phyloP scores from a whole-genome alignment of 2,113 vertebrate genomes.

The Pelmatolapia mariae region DNA sequence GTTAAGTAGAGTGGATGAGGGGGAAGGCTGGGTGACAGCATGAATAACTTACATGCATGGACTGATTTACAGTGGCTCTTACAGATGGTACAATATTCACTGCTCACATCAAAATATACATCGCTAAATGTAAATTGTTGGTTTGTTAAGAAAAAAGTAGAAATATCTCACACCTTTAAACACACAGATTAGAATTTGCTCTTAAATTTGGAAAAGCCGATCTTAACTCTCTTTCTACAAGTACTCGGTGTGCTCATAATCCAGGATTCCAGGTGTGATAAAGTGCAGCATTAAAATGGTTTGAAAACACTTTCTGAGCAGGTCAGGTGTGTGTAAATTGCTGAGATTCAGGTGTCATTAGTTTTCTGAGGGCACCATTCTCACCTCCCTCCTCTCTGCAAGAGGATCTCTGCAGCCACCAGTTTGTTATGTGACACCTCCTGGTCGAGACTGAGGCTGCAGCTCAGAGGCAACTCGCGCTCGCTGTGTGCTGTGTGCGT shows the following conservation, averaged over 20 bases:
- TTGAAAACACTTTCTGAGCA: not conserved
- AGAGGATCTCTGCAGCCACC: not conserved
- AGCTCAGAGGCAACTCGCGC: not conserved
- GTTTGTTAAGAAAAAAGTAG: not conserved
- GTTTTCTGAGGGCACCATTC: not conserved
- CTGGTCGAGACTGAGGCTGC: constrained; percentile 51
- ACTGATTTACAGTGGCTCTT: constrained; percentile 43
- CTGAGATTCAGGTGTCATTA: not conserved
- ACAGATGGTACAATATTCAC: constrained; percentile 39
- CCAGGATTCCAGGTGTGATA: not conserved
- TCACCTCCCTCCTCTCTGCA: not conserved
- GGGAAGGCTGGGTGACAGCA: constrained; percentile 47
- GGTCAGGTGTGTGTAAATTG: not conserved
- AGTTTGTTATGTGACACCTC: constrained; percentile 44
- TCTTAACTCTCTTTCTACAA: not conserved
- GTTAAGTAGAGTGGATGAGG: constrained; percentile 41
- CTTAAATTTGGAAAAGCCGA: accelerated
- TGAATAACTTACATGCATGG: constrained; percentile 63
- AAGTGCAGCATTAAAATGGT: not conserved
- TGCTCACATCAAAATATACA: constrained; percentile 6
- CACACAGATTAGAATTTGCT: not conserved
- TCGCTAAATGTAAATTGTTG: not conserved
- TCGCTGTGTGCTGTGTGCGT: not conserved
- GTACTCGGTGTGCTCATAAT: not conserved
- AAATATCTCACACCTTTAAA: not conserved